Evolutionary conservation across 1,140 invertebrate genomes (phyloP), one percentile per base, ranked within the genome.

Genomic region (Pteromalus puparum): DNA sequence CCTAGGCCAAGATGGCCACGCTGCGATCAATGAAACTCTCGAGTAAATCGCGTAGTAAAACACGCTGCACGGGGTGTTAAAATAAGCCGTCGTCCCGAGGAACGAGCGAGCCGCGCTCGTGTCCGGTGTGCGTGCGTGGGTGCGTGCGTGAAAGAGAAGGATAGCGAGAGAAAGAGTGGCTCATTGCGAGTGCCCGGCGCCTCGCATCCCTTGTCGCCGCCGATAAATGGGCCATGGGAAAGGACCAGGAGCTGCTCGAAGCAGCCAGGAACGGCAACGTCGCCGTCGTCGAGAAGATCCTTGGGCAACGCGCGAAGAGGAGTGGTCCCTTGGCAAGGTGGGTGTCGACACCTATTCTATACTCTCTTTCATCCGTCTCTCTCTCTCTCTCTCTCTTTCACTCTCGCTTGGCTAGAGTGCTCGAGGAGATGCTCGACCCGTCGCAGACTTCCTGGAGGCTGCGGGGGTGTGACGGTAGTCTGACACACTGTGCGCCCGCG

Each of bases 171-270:
- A 21, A 5, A 61, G 53, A 61, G 21, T 7, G 53, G 38, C 38
- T 42, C 38, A 42, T 42, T 42, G 38, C n/a, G 3, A 13, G 15
- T 3, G 4, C 7, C 74, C 46, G 24, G 15, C 42, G 21, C 79
- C 42, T 28, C 28, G 48, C 26, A 15, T 15, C 2, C 18, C 9
- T 9, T 7, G 4, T 28, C 13, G 28, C 46, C 74, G 75, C 46
- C 26, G 30, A 93, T 95, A 94, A 94, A 95, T 95, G 94, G 94
- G 94, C 93, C 93, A 98, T 99, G 97, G 98, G 98, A 91, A 98
- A 98, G 94, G 98, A 99, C 93, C 97, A 98, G 93, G 98, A 99
- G 94, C 95, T 99, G 93, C 95, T 99, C 92, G 98, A 99, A 91
- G 98, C 98, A 89, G 97, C 98, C 87, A 95, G 98, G 89, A 97